Percentiles rank a stretch among this genome's conserved stretches.
These are phyloP conservation scores for Tinea semifulvella DNA, from an alignment of 2,888 invertebrate species.

Conservation along the genomic window DNA sequence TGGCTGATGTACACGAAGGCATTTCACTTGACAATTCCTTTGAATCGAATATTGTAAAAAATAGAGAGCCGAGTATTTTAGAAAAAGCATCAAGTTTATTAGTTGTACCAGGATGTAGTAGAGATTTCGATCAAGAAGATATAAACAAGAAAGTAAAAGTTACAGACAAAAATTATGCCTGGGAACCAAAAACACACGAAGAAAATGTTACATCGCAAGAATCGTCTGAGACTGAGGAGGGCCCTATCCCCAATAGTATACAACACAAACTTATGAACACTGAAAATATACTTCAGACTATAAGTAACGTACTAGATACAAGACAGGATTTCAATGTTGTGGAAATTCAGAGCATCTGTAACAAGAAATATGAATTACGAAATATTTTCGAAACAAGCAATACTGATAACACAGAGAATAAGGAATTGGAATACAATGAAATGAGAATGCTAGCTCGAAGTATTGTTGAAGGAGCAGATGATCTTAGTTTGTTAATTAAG, in stretches of 20 bases:
- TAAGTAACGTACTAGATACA: conserved; percentile 5
- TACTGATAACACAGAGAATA: conserved; percentile 34
- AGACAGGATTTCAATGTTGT: conserved; percentile 9
- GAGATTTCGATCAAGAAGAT: conserved; percentile 39
- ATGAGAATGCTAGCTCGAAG: conserved; percentile 49
- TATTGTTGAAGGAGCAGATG: conserved; percentile 55
- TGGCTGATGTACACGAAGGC: conserved; percentile 45
- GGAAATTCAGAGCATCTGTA: too few relatives aligned
- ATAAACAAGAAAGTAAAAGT: conserved; percentile 49
- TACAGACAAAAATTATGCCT: conserved; percentile 28
- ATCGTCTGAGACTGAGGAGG: conserved; percentile 1
- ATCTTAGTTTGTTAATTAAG: conserved; percentile 47
- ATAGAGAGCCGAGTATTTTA: conserved; percentile 29
- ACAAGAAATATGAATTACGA: conserved; percentile 35
- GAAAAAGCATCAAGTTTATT: conserved; percentile 40
- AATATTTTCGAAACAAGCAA: conserved; percentile 35
- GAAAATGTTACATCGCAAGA: neutral
- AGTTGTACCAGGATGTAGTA: conserved; percentile 27
- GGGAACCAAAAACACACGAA: neutral
- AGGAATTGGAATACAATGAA: conserved; percentile 44
- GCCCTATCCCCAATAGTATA: conserved; percentile 10
- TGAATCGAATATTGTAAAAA: conserved; percentile 19
- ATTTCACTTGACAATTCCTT: conserved; percentile 18
- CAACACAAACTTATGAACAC: conserved; percentile 17
- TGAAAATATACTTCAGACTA: conserved; percentile 16